Evolutionary conservation across 2,797 vertebrate species (phyloP).

Genomic region (Eulemur albifrons): DNA sequence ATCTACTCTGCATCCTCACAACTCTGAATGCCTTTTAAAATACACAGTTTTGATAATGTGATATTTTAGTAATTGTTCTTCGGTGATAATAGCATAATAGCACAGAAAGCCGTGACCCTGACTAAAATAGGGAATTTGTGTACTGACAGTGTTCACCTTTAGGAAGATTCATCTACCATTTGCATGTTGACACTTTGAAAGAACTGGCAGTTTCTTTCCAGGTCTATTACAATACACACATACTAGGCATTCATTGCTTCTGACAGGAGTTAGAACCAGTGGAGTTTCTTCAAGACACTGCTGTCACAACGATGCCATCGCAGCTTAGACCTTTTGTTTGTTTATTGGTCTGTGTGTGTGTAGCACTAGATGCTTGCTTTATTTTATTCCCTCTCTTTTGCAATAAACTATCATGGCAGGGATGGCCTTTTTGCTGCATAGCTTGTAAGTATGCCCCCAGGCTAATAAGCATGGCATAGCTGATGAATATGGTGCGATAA

Average conservation of each 20-base stretch:
- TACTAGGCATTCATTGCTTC: background rate
- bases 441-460: conserved; percentile 13
- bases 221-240: background rate
- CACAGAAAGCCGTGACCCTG: background rate
- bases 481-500: conserved; percentile 31
- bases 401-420: background rate
- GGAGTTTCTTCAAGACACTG: background rate
- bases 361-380: background rate
- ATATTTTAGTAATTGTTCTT: background rate
- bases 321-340: background rate
- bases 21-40: background rate
- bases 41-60: background rate
- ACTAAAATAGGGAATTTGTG: background rate
- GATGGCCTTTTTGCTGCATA: background rate
- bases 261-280: background rate
- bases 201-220: background rate
- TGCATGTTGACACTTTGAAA: background rate
- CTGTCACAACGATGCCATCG: background rate
- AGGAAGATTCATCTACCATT: background rate
- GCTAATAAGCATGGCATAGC: background rate
- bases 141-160: background rate
- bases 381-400: background rate
- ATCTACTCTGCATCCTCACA: background rate
- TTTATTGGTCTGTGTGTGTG: background rate
- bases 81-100: background rate